Conservation (phyloP, 1,140 invertebrate species). For the Ceratoteleas bidentatus region DNA sequence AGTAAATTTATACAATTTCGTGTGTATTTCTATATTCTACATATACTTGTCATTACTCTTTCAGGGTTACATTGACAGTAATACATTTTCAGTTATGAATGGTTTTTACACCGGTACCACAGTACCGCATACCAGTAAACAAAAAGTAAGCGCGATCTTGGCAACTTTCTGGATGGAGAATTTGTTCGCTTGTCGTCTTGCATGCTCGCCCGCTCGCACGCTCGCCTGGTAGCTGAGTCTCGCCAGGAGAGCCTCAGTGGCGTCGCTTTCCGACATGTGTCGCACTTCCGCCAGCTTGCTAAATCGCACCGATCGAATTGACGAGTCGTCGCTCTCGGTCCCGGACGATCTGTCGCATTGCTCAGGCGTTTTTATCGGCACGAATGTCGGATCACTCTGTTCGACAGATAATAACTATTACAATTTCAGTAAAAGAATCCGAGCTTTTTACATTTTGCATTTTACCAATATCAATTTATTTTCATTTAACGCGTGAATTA, state of each 20-base stretch:
- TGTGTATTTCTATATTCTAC: too few species aligned
- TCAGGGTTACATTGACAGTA: too few species aligned
- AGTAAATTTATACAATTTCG: too few species aligned
- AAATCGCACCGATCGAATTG: slow-evolving; percentile 88
- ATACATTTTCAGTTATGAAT: too few species aligned
- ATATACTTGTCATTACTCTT: too few species aligned
- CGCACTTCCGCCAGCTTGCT: slow-evolving; percentile 92
- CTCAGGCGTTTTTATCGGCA: slow-evolving; percentile 90
- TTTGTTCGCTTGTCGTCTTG: slow-evolving; percentile 85
- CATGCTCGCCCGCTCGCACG: slow-evolving; percentile 86
- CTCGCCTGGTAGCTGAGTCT: slow-evolving; percentile 92
- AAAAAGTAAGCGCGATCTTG: too few species aligned
- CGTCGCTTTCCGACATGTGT: slow-evolving; percentile 90
- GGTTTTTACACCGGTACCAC: too few species aligned
- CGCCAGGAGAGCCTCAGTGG: slow-evolving; percentile 91
- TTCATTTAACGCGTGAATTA: too few species aligned
- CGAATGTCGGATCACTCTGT: slow-evolving; percentile 91
- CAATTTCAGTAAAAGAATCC: not conserved
- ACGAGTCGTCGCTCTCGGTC: slow-evolving; percentile 92
- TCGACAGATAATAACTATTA: slow-evolving; percentile 53
- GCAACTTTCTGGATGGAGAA: slow-evolving; percentile 87
- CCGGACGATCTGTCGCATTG: slow-evolving; percentile 86
- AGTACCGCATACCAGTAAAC: too few species aligned
- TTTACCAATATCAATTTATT: too few species aligned
- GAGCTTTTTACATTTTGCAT: too few species aligned